Base-by-base conservation (phyloP, 2,888 invertebrate species). In the Tricholauxania praeusta region DNA sequence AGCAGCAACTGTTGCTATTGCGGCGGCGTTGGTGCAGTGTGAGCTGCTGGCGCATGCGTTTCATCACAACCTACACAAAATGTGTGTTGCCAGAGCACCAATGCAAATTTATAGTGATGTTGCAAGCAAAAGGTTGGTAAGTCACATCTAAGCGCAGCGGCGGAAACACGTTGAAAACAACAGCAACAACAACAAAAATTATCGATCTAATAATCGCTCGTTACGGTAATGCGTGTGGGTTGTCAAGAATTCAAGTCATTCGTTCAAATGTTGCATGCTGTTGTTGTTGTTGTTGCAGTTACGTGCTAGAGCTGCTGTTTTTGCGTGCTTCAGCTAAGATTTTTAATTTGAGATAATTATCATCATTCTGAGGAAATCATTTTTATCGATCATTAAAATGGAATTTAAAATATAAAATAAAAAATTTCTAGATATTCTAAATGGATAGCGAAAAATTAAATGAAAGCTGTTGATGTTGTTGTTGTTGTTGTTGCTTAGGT, bases 31-130 rank as follows among this genome's bases (percentile, higher is more conserved):
- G 52, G 6, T 28, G 28, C 52, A n/a, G 12, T 55, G n/a, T 53
- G 6, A 53, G 47, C 28, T 62, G 62, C 39, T 70, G 70, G 70
- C 70, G 70, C 70, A 70, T 70, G 70, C 70, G 70, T 70, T 55
- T 62, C 19, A 52, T 14, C 3, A 39, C 6, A 39, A 49, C 70
- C 53, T 52, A 63, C 70, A 62, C 68, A 12, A 39, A 39, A 39
- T 39, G 39, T 32, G 32, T 39, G 39, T 39, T 39, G 39, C 39
- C 39, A 39, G 39, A 39, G 39, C 39, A 39, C 32, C 32, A n/a
- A 69, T 68, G 67, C 59, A 68, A 68, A 68, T 68, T 15, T 12
- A 10, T 12, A 12, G n/a, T 48, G 17, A 17, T 22, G 55, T 57
- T 57, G 57, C 57, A 57, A 28, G 22, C 28, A 28, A 22, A 22